Percentiles rank a stretch among this genome's conserved stretches.
These are phyloP conservation scores for Halcyon leucocephala DNA, from an alignment of 2,797 vertebrate genomes.

Conservation along the genomic window DNA sequence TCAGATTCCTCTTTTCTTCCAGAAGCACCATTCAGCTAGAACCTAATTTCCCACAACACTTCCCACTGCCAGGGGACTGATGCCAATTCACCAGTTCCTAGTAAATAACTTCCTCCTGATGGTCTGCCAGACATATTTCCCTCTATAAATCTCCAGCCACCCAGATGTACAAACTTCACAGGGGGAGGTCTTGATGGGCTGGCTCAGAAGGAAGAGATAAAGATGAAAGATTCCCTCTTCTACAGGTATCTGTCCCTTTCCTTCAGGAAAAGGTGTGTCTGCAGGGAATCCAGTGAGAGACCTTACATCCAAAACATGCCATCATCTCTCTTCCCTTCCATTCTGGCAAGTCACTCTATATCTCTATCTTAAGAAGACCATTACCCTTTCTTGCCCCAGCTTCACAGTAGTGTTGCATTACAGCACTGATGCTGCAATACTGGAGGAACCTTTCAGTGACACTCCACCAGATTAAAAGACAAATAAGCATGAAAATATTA, in stretches of 20 bases:
- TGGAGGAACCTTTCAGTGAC: neutral
- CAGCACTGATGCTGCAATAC: neutral
- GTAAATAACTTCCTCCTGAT: constrained; percentile 23
- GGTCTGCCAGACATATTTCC: neutral
- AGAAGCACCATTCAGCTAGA: neutral
- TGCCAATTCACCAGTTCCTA: neutral
- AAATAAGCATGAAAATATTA: neutral
- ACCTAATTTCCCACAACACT: neutral
- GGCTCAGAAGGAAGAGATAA: constrained; percentile 21
- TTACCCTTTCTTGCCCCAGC: neutral
- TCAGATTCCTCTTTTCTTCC: neutral
- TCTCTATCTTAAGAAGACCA: neutral
- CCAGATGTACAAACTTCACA: constrained; percentile 2
- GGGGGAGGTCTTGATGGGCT: neutral
- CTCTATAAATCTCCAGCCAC: neutral
- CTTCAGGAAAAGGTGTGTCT: neutral
- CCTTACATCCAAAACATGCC: neutral
- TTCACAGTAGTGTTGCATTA: neutral
- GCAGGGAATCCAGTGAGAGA: neutral
- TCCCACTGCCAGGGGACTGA: neutral
- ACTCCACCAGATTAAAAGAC: neutral
- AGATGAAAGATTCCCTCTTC: constrained; percentile 20
- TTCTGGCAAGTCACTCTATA: neutral
- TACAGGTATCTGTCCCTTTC: neutral
- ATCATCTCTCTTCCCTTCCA: neutral